Evolutionary conservation across 2,797 vertebrate species (phyloP), one percentile per base, ranked within the genome.

Genomic region (Falco concolor): DNA sequence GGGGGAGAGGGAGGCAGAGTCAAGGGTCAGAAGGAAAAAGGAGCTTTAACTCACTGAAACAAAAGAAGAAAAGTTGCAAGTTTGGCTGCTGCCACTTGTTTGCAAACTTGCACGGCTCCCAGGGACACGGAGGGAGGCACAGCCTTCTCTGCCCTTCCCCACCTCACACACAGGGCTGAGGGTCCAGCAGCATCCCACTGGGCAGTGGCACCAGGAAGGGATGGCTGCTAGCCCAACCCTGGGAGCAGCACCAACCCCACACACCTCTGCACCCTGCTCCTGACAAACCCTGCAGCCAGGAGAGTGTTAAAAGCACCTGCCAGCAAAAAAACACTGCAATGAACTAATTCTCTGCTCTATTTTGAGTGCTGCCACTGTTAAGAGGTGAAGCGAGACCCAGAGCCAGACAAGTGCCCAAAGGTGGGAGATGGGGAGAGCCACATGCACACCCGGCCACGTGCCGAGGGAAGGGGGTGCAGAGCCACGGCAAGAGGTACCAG

Each of bases 401-500:
- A 18, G 57, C 40, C 14, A 10, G 84, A 28, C 3, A 12, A 69
- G 76, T 1, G 3, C 77, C 89, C 30, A 1, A 52, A 84, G 53
- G 61, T 52, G 57, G 53, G 38, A 45, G 76, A 23, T 4, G 8
- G 59, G 0, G 3, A 8, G 0, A 9, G 67, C 75, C 81, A 52
- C 4, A 1, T 10, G 80, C 75, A 22, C 23, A 4, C 20, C 65
- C 47, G 5, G 61, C 60, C 49, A 7, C 0, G 4, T 25, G 59
- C 65, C 22, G 2, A 67, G 78, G 45, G 67, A 30, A 50, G 32
- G n/a, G 79, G 68, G 25, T 5, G 30, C 21, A 30, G 47, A 59
- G 45, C 32, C 38, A 50, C 0, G 0, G 60, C 34, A 5, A 25
- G 53, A 0, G 0, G 61, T 20, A 47, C n/a, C 50, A 28, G 56